A percentile compares a stretch with the other conserved stretches of the same genome.
phyloP scores from a whole-genome alignment of 2,888 invertebrate genomes.

The Cactoblastis cactorum region DNA sequence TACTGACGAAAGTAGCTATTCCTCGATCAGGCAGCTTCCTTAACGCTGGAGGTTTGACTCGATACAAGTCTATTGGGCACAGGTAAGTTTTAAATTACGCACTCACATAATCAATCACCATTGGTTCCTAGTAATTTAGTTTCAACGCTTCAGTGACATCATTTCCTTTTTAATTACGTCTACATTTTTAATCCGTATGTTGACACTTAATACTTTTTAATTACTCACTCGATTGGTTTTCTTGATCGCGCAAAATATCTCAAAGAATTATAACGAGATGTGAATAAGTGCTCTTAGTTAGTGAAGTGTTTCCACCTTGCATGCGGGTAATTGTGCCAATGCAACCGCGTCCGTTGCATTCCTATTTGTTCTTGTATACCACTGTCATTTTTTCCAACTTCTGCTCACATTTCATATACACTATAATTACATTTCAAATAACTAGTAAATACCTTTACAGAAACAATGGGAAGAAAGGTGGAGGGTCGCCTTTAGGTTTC shows the following conservation, averaged over 20 bases:
- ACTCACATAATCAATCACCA: slow-evolving; percentile 35
- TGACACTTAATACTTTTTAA: slow-evolving; percentile 37
- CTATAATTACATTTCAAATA: background rate
- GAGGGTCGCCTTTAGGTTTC: slow-evolving; percentile 90
- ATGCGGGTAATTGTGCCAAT: slow-evolving; percentile 60
- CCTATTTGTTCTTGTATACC: slow-evolving; percentile 47
- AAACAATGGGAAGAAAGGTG: slow-evolving; percentile 82
- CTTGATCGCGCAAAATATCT: slow-evolving; percentile 41
- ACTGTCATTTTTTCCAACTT: slow-evolving; percentile 31
- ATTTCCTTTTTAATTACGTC: slow-evolving; percentile 58
- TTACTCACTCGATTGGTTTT: slow-evolving; percentile 42
- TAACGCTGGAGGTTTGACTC: slow-evolving; percentile 87
- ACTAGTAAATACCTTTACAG: slow-evolving; percentile 51
- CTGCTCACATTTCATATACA: background rate
- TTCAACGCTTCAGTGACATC: slow-evolving; percentile 37
- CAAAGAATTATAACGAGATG: slow-evolving; percentile 37
- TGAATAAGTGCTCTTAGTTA: slow-evolving; percentile 47
- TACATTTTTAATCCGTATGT: slow-evolving; percentile 29
- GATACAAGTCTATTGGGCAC: slow-evolving; percentile 85
- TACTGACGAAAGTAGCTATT: slow-evolving; percentile 91
- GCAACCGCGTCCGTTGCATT: slow-evolving; percentile 66
- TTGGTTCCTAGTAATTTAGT: slow-evolving; percentile 35
- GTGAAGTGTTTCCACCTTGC: slow-evolving; percentile 61
- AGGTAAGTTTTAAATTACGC: slow-evolving; percentile 61
- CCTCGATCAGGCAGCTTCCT: slow-evolving; percentile 92